These are phyloP conservation scores for Paracanthobrama guichenoti DNA, from an alignment of 2,113 vertebrate species.

Conservation along the genomic window DNA sequence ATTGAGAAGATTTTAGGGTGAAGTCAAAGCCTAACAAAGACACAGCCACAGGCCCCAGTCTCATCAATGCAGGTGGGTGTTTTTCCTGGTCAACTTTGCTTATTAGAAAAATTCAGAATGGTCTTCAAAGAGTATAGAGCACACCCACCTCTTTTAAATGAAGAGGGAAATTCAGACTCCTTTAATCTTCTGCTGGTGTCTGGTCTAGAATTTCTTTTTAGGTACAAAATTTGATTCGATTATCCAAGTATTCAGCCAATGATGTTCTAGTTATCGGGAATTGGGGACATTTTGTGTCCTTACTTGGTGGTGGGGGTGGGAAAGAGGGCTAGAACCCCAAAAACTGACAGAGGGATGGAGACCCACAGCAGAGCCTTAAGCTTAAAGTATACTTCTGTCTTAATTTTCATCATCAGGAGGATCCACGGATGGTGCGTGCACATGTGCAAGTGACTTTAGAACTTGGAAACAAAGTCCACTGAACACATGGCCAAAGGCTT, in stretches of 20 bases:
- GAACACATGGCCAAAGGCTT: no score
- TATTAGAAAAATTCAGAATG: not conserved
- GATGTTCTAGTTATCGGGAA: not conserved
- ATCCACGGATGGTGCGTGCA: no score
- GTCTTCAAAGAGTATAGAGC: conserved; percentile 8
- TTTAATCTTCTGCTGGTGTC: not conserved
- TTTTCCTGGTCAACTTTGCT: conserved; percentile 55
- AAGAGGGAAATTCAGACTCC: not conserved
- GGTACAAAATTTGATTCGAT: not conserved
- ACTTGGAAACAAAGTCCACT: no score
- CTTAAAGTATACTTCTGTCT: no score
- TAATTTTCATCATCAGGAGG: no score
- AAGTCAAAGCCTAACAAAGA: conserved; percentile 58
- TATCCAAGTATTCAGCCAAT: not conserved
- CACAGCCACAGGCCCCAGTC: conserved; percentile 41
- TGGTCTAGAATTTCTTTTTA: not conserved
- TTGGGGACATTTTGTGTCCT: not conserved
- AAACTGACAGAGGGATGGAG: no score
- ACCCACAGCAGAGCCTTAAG: no score
- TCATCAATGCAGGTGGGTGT: conserved; percentile 53
- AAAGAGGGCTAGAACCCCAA: no score
- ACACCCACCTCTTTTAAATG: not conserved
- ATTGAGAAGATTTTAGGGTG: conserved; percentile 63
- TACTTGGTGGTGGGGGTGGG: not conserved
- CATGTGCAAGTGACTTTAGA: no score